Base-by-base conservation (phyloP, 2,888 invertebrate species). In the Cremastobaeus sp. region DNA sequence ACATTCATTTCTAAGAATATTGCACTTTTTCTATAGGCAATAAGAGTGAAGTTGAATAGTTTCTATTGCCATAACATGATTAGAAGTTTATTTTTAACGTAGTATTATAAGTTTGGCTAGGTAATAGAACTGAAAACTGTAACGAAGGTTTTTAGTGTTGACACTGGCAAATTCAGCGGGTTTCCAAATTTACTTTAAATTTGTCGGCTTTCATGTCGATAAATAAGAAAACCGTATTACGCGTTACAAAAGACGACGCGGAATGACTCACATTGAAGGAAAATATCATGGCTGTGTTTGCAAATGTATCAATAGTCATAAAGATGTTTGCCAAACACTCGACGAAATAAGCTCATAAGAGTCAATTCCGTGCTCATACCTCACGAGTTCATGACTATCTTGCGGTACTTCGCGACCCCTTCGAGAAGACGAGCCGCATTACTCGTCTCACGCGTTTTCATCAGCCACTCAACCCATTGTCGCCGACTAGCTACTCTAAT, bases 381-480 rank as follows among this genome's bases (percentile, higher is more conserved):
- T 35, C 47, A 30, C 17, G 11, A 35, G 20, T 52, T 35, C 47
- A 30, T 14, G 11, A 47, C 25, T 47, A 25, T 45, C 37, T 52
- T 35, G 52, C 43, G 15, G 28, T 15, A 25, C 41, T 25, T 30
- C 32, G 18, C 41, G 43, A 12, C 35, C 17, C 41, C 55, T 48
- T 45, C 17, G 21, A 55, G 25, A 20, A 70, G 70, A 32, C 41
- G 55, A 62, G 35, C 28, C 35, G 15, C 62, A 28, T 70, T 64
- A 59, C 65, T 60, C 60, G 47, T 72, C 60, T 59, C 55, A 37
- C 60, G 66, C 69, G 69, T 69, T 66, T 73, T 60, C 60, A 59
- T 60, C 60, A 52, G 65, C 15, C 65, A 64, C 64, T 64, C 71
- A 52, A 64, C 54, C 59, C 47, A 66, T 65, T 72, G 72, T 72